phyloP scores from a whole-genome alignment of 2,113 vertebrate genomes.

The Tursiops truncatus region DNA sequence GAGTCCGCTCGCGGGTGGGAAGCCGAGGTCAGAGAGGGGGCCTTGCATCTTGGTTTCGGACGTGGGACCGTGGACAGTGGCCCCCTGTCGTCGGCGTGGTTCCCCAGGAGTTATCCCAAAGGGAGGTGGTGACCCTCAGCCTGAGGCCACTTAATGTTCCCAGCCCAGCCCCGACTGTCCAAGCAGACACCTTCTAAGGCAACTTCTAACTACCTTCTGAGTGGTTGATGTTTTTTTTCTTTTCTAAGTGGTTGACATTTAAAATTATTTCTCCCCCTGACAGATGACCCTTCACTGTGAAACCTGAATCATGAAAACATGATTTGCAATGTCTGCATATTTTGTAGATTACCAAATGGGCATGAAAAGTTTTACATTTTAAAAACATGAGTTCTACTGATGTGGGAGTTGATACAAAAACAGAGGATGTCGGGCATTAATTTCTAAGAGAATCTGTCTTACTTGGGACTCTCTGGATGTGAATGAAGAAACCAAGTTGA shows the following conservation, averaged over 20 bases:
- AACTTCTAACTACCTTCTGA: not conserved
- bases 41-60: not conserved
- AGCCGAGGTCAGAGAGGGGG: not conserved
- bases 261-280: conserved; percentile 10
- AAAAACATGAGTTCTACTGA: not conserved
- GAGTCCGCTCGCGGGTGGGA: not conserved
- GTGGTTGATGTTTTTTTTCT: not conserved
- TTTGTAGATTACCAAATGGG: conserved; percentile 51
- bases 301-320: conserved; percentile 57
- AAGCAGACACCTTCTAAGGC: not conserved
- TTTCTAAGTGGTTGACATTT: not conserved
- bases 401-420: not conserved
- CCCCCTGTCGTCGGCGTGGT: too few relatives aligned
- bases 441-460: not conserved
- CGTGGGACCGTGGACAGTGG: not conserved
- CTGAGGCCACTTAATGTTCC: conserved; percentile 7
- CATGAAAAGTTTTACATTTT: conserved; percentile 27
- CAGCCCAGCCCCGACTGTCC: not conserved
- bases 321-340: conserved; percentile 59
- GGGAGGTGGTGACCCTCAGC: not conserved
- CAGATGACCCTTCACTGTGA: conserved; percentile 49
- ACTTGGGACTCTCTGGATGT: not conserved
- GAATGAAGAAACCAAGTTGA: not conserved
- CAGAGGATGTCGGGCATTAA: not conserved
- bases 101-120: not conserved